Conservation (phyloP, 2,888 invertebrate genomes). For the Sceliomorpha sp. region DNA sequence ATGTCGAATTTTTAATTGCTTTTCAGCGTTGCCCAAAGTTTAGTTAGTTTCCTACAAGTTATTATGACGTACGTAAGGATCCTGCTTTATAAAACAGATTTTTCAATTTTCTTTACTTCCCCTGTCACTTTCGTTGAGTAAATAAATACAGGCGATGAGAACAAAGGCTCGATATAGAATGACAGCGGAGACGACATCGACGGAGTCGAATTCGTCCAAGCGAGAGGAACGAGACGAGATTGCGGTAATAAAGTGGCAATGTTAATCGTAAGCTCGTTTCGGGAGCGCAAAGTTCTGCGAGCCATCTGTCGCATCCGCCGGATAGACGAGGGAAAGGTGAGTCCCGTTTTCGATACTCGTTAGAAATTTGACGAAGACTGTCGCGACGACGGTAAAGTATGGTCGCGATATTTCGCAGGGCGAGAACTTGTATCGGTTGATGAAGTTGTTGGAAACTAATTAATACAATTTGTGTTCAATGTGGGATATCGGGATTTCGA, state of each 20-base stretch:
- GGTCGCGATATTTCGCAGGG: constrained; percentile 22
- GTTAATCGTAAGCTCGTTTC: constrained; percentile 62
- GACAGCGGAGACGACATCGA: constrained; percentile 23
- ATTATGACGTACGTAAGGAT: no score
- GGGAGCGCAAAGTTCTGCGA: constrained; percentile 50
- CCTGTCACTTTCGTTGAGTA: constrained; percentile 1
- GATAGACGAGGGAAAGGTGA: constrained; percentile 23
- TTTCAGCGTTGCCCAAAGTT: no score
- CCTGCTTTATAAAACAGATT: no score
- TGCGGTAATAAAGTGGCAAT: constrained; percentile 59
- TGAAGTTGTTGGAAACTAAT: no score
- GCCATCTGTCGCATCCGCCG: constrained; percentile 54
- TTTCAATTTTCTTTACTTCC: background rate
- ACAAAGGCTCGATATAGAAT: constrained; percentile 18
- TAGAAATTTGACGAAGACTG: constrained; percentile 28
- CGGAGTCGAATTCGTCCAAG: constrained; percentile 28
- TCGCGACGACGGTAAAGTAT: constrained; percentile 13
- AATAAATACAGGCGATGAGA: constrained; percentile 12
- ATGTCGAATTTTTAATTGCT: no score
- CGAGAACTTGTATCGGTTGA: background rate
- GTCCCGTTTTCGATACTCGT: constrained; percentile 49
- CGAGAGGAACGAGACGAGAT: constrained; percentile 17
- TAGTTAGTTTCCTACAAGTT: no score
- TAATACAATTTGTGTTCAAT: no score
- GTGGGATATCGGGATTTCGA: no score